phyloP scores from a whole-genome alignment of 2,113 vertebrate species.

The Reinhardtius hippoglossoides region DNA sequence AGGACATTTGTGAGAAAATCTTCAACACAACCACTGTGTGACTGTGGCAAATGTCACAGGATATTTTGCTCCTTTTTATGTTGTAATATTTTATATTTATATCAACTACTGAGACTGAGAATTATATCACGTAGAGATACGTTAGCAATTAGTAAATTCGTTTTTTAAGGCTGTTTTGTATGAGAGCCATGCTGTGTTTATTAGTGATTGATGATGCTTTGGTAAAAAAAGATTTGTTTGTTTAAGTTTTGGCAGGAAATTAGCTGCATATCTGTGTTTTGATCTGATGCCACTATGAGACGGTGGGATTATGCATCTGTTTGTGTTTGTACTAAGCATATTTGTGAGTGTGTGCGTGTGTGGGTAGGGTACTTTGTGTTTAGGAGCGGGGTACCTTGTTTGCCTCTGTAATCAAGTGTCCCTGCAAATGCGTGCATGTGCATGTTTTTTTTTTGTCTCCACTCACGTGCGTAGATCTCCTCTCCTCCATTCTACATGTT shows the following conservation, averaged over 20 bases:
- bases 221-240: background rate
- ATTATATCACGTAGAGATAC: background rate
- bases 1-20: background rate
- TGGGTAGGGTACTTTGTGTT: constrained; percentile 21
- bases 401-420: background rate
- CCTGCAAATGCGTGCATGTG: background rate
- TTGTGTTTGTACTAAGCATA: background rate
- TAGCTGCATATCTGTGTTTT: constrained; percentile 24
- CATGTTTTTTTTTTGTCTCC: background rate
- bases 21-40: background rate
- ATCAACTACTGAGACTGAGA: background rate
- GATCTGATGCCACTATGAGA: constrained; percentile 5
- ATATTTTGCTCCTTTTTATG: background rate
- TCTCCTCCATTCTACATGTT: background rate
- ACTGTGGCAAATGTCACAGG: too few relatives aligned
- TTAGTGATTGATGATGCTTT: background rate
- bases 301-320: background rate
- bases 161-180: background rate
- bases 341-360: background rate
- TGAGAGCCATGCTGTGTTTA: background rate
- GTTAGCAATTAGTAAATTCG: too few relatives aligned
- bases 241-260: background rate
- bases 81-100: background rate
- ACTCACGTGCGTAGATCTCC: background rate
- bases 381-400: constrained; percentile 29